Percentiles rank a stretch among this genome's conserved stretches.
phyloP scores from a whole-genome alignment of 2,888 invertebrate genomes.

The Coleophora deauratella region DNA sequence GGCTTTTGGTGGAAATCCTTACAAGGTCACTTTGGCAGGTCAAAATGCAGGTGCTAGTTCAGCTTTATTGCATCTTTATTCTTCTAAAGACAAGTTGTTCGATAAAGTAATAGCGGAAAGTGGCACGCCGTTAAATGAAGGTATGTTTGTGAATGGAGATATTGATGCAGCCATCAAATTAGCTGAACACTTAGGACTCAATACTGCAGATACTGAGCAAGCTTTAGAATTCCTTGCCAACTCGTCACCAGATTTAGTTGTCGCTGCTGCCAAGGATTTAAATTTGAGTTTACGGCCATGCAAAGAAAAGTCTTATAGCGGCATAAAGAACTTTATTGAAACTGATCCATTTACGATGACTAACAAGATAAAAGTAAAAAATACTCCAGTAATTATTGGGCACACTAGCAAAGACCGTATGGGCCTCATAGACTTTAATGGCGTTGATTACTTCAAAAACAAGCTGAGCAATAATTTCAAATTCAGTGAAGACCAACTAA shows the following conservation, averaged over 20 bases:
- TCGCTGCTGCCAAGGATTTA: constrained; percentile 40
- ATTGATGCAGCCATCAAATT: constrained; percentile 43
- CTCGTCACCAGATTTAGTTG: constrained; percentile 40
- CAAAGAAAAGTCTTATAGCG: constrained; percentile 53
- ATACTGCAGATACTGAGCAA: constrained; percentile 39
- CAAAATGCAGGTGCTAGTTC: constrained; percentile 56
- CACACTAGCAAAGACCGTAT: constrained; percentile 42
- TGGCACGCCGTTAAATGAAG: constrained; percentile 51
- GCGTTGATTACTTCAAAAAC: constrained; percentile 42
- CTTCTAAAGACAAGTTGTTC: constrained; percentile 50
- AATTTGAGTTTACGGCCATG: constrained; percentile 47
- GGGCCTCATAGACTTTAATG: constrained; percentile 21
- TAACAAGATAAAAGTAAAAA: constrained; percentile 43
- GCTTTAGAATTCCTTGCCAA: constrained; percentile 42
- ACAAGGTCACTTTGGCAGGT: constrained; percentile 55
- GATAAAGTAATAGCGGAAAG: constrained; percentile 55
- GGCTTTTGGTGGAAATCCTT: constrained; percentile 60
- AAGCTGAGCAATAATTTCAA: constrained; percentile 45
- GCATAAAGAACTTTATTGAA: constrained; percentile 50
- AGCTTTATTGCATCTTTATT: constrained; percentile 51
- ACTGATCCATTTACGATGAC: constrained; percentile 45
- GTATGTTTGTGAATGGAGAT: constrained; percentile 48
- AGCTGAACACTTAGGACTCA: constrained; percentile 45
- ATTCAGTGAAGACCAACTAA: constrained; percentile 34
- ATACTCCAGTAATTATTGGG: constrained; percentile 53